These are phyloP conservation scores for Oreotrochilus melanogaster DNA, from an alignment of 2,113 vertebrate genomes.

Conservation along the genomic window DNA sequence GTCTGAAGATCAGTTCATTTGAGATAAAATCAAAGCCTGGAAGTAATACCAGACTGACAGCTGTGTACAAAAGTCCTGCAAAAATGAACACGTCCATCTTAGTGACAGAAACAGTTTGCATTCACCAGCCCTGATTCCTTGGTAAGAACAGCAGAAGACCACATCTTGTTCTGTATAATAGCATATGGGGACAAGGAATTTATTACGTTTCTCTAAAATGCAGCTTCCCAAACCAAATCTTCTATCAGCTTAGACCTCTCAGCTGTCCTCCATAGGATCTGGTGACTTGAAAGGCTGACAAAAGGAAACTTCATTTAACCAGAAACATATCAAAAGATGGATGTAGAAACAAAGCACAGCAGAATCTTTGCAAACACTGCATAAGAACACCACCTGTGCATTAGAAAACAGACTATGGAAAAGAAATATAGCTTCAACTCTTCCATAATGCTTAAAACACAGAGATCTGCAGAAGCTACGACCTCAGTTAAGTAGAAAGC, in stretches of 20 bases:
- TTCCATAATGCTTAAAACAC: background rate
- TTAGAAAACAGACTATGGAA: background rate
- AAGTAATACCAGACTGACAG: background rate
- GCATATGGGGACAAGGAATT: constrained; percentile 4
- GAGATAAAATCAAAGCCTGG: background rate
- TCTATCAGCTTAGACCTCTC: background rate
- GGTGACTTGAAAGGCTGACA: background rate
- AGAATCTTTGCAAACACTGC: background rate
- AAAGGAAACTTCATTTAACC: background rate
- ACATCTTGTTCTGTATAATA: background rate
- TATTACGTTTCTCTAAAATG: background rate
- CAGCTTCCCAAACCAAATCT: constrained; percentile 7
- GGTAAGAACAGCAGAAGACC: background rate
- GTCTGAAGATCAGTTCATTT: background rate
- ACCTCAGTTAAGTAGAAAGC: background rate
- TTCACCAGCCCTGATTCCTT: background rate
- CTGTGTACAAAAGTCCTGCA: background rate
- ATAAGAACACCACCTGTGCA: background rate
- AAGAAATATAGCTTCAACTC: background rate
- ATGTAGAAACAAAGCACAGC: background rate
- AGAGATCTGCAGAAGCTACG: background rate
- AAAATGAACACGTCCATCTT: background rate
- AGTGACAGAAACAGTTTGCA: background rate
- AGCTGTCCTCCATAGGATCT: background rate
- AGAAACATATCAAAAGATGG: background rate